Percentiles rank a stretch among this genome's conserved stretches.
These are phyloP conservation scores for Notarius lentiginosus DNA, from an alignment of 2,113 vertebrate species.

Conservation along the genomic window DNA sequence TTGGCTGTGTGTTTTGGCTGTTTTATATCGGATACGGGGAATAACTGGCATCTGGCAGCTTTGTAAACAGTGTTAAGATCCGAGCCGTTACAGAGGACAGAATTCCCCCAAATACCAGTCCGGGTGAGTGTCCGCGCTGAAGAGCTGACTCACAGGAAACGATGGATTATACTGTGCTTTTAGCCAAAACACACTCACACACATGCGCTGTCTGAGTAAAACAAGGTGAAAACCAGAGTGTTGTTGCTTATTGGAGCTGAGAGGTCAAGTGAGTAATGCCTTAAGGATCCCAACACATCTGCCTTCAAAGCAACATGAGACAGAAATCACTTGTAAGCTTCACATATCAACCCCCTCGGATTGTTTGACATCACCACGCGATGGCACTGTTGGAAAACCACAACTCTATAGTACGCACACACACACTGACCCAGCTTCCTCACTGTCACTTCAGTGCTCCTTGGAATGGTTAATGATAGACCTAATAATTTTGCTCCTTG, in stretches of 20 bases:
- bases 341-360: neutral
- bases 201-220: slow-evolving; percentile 5
- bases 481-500: neutral
- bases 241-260: neutral
- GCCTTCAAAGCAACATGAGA: neutral
- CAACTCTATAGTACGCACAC: slow-evolving; percentile 9
- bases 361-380: slow-evolving; percentile 30
- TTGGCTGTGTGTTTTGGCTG: slow-evolving; percentile 4
- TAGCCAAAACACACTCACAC: slow-evolving; percentile 24
- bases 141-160: slow-evolving; percentile 73
- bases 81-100: slow-evolving; percentile 37
- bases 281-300: neutral
- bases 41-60: slow-evolving; percentile 26
- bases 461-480: no score
- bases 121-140: slow-evolving; percentile 55
- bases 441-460: no score
- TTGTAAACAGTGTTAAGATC: slow-evolving; percentile 25
- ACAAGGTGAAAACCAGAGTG: slow-evolving; percentile 33
- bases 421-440: no score
- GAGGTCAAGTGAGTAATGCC: slow-evolving; percentile 27
- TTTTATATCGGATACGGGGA: slow-evolving; percentile 3
- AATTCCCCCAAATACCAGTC: slow-evolving; percentile 67
- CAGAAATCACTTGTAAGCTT: neutral
- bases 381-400: slow-evolving; percentile 49
- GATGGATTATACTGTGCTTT: slow-evolving; percentile 47